Evolutionary conservation across 2,888 invertebrate species (phyloP).

Genomic region (Anoplius nigerrimus): DNA sequence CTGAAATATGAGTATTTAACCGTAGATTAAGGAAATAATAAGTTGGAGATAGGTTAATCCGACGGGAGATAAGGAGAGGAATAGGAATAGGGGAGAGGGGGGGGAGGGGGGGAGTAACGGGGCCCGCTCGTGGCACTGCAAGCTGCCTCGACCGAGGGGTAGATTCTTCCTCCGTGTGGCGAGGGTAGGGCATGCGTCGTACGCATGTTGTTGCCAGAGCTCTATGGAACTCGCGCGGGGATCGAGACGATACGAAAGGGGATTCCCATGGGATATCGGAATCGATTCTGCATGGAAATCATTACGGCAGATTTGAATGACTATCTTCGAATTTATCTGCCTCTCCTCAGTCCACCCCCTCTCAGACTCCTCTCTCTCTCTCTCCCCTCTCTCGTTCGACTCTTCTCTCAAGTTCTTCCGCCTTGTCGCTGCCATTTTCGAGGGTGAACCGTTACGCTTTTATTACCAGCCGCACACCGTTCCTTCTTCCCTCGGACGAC

Average conservation of each 20-base stretch:
- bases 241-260: slow-evolving; percentile 27
- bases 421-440: slow-evolving; percentile 29
- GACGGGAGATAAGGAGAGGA: slow-evolving; percentile 66
- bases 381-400: not conserved
- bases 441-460: slow-evolving; percentile 32
- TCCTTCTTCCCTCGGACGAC: not conserved
- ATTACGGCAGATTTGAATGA: slow-evolving; percentile 74
- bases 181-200: slow-evolving; percentile 59
- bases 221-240: slow-evolving; percentile 36
- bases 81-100: slow-evolving; percentile 33
- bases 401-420: not conserved
- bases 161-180: slow-evolving; percentile 43
- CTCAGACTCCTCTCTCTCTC: not conserved
- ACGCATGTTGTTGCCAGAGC: slow-evolving; percentile 62
- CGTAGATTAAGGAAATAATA: slow-evolving; percentile 74
- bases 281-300: slow-evolving; percentile 75
- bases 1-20: slow-evolving; percentile 75
- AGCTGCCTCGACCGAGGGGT: slow-evolving; percentile 17
- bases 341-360: slow-evolving; percentile 24
- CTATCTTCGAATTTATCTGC: slow-evolving; percentile 72
- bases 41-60: slow-evolving; percentile 74
- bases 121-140: slow-evolving; percentile 41
- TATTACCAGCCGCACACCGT: slow-evolving; percentile 26
- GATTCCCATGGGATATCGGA: slow-evolving; percentile 72
- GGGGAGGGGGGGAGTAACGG: slow-evolving; percentile 41